These are phyloP conservation scores for Gymnothorax javanicus DNA, from an alignment of 2,797 vertebrate species.

Conservation along the genomic window DNA sequence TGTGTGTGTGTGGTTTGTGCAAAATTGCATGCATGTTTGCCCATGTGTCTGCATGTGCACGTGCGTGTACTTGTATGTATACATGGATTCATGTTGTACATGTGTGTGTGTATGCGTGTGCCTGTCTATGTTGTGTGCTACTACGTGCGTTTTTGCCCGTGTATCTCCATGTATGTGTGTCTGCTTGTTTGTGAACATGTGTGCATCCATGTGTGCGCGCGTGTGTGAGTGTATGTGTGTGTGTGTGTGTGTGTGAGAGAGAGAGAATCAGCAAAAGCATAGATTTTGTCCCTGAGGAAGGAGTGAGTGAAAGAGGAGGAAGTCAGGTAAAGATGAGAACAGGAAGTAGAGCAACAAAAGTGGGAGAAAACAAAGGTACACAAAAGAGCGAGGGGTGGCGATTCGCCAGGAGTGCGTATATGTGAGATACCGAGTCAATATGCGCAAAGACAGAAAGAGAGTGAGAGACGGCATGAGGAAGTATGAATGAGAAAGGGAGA, in stretches of 20 bases:
- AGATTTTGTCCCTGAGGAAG: not conserved
- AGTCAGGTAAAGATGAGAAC: not conserved
- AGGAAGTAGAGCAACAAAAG: not conserved
- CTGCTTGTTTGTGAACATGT: too few relatives aligned
- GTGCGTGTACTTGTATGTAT: not conserved
- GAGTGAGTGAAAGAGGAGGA: slow-evolving; percentile 3
- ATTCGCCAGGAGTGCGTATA: not conserved
- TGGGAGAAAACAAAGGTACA: not conserved
- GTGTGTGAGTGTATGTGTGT: not conserved
- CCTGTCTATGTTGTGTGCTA: not conserved
- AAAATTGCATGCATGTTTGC: slow-evolving; percentile 27
- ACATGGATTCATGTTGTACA: not conserved
- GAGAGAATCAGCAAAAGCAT: not conserved
- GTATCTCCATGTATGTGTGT: too few relatives aligned
- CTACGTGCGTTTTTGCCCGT: not conserved
- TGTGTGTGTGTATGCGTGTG: not conserved
- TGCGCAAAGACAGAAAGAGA: not conserved
- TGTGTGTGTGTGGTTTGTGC: not conserved
- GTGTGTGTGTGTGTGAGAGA: not conserved
- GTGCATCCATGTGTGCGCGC: slow-evolving; percentile 43
- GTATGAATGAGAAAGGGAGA: too few relatives aligned
- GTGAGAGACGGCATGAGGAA: not conserved
- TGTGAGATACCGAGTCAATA: not conserved
- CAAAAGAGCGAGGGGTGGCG: not conserved
- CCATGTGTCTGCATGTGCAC: slow-evolving; percentile 6